These are phyloP conservation scores for Psittacula cyanocephala DNA, from an alignment of 2,113 vertebrate genomes.

Conservation along the genomic window DNA sequence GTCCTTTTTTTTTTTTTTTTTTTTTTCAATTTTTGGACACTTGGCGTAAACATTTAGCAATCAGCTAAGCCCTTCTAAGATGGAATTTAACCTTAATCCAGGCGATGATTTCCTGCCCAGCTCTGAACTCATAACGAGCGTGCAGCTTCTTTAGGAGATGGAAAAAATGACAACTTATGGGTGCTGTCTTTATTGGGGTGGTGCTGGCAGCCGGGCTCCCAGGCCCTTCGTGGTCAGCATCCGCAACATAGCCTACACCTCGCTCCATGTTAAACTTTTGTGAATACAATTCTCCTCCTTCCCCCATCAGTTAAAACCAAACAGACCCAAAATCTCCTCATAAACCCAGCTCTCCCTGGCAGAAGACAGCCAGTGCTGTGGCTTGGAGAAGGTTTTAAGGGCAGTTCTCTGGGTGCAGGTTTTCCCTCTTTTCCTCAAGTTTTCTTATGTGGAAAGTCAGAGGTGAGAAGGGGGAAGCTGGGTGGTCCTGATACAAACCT, in stretches of 20 bases:
- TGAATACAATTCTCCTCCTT: background rate
- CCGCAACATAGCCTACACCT: background rate
- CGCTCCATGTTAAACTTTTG: background rate
- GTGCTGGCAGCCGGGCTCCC: background rate
- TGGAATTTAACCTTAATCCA: conserved; percentile 66
- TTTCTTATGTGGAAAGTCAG: background rate
- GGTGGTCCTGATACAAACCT: conserved; percentile 8
- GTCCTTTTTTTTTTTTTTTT: background rate
- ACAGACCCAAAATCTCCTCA: background rate
- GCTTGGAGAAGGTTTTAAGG: background rate
- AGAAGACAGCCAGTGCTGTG: background rate
- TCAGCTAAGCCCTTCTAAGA: conserved; percentile 50
- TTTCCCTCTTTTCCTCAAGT: background rate
- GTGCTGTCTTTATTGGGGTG: conserved; percentile 36
- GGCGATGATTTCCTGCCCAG: conserved; percentile 55
- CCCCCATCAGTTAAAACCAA: background rate
- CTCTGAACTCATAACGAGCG: conserved; percentile 16
- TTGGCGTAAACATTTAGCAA: conserved; percentile 58
- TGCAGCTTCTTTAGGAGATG: conserved; percentile 62
- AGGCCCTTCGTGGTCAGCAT: background rate
- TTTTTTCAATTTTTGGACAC: background rate
- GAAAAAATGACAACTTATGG: conserved; percentile 46
- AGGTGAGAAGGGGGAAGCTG: background rate
- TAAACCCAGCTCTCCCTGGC: background rate
- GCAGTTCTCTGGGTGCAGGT: background rate